A percentile compares a stretch with the other conserved stretches of the same genome.
Conservation (phyloP, 2,888 invertebrate genomes). For the Rhabditoides inermis region DNA sequence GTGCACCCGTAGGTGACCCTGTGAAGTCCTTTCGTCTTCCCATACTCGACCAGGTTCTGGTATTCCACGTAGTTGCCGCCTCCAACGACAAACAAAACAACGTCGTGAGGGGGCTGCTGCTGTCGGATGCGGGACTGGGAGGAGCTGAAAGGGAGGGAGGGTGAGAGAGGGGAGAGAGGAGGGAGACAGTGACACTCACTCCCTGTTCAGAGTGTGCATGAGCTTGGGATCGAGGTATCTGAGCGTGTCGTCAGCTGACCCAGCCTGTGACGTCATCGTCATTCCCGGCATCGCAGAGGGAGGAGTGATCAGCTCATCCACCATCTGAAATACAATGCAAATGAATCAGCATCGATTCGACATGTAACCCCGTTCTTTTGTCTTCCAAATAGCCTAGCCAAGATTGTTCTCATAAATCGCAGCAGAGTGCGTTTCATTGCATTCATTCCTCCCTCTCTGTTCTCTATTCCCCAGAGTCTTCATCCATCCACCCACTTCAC, state of each 20-base stretch:
- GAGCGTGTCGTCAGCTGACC: slow-evolving; percentile 72
- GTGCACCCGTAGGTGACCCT: slow-evolving; percentile 90
- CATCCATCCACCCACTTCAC: too few relatives aligned
- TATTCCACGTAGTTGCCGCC: slow-evolving; percentile 94
- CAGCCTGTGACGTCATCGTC: slow-evolving; percentile 74
- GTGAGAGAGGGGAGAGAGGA: neutral
- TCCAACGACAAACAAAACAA: slow-evolving; percentile 58
- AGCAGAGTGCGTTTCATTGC: too few relatives aligned
- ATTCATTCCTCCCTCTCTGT: too few relatives aligned
- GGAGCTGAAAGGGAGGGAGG: neutral
- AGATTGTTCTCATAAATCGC: too few relatives aligned
- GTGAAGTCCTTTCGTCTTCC: slow-evolving; percentile 61
- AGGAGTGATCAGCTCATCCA: slow-evolving; percentile 41
- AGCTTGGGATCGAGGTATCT: slow-evolving; percentile 91
- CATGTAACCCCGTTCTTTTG: too few relatives aligned
- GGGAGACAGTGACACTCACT: slow-evolving; percentile 20
- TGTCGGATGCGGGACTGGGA: neutral
- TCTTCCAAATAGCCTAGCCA: too few relatives aligned
- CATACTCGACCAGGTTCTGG: slow-evolving; percentile 69
- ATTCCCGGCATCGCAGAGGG: slow-evolving; percentile 67
- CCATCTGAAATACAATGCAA: slow-evolving; percentile 31
- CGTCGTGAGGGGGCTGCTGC: slow-evolving; percentile 48
- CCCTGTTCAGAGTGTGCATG: slow-evolving; percentile 60
- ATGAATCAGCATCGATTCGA: too few relatives aligned
- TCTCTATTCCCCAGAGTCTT: too few relatives aligned